These are phyloP conservation scores for Hydractinia echinata DNA, from an alignment of 30 jellyfish, hydroid and myxozoan genomes.

Conservation along the genomic window DNA sequence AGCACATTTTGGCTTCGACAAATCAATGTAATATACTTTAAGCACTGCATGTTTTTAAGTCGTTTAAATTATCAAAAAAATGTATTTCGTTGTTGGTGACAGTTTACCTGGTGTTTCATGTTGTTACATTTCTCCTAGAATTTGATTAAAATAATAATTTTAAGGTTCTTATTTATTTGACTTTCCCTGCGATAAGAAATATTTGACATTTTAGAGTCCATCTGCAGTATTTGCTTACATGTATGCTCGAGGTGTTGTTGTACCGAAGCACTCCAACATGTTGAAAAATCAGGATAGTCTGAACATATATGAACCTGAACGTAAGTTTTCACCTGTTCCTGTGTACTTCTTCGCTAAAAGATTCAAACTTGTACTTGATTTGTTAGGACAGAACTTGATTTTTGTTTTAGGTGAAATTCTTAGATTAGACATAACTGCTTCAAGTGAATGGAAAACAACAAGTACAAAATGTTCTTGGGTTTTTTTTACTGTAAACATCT, in stretches of 20 bases:
- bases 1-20: too few relatives aligned
- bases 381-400: background rate
- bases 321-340: slow-evolving; percentile 24
- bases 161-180: too few relatives aligned
- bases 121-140: too few relatives aligned
- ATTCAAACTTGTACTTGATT: background rate
- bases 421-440: slow-evolving; percentile 1
- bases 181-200: too few relatives aligned
- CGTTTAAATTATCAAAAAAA: too few relatives aligned
- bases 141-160: too few relatives aligned
- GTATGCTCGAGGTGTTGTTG: slow-evolving; percentile 30
- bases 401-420: slow-evolving; percentile 25
- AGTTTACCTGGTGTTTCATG: too few relatives aligned
- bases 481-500: background rate
- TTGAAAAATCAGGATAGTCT: slow-evolving; percentile 37
- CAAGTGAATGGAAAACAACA: background rate
- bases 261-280: slow-evolving; percentile 51
- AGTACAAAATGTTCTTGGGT: slow-evolving; percentile 1
- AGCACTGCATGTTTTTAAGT: too few relatives aligned
- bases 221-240: slow-evolving; percentile 46
- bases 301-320: slow-evolving; percentile 44
- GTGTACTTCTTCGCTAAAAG: too few relatives aligned
- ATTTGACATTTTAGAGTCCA: slow-evolving; percentile 33
- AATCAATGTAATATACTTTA: too few relatives aligned
- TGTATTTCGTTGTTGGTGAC: too few relatives aligned